Evolutionary conservation across 2,888 invertebrate genomes (phyloP), one percentile per base, ranked within the genome.

Genomic region (Eurytoma californica): DNA sequence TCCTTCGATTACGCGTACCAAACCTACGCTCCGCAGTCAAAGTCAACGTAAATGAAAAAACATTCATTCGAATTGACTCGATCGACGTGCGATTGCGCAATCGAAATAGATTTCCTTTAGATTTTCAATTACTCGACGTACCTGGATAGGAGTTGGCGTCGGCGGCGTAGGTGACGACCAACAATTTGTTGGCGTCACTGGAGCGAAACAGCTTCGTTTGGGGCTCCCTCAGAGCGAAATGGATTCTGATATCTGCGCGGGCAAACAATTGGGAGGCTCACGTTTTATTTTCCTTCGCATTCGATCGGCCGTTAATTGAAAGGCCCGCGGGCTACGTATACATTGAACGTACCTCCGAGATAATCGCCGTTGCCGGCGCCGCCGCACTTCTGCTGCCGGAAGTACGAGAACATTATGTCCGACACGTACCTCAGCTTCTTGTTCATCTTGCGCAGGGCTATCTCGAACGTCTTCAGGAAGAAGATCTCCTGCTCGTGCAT

Each of bases 141-240:
- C 88, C 88, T 0, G 95, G 95, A 77, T 94, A 91, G 0, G 95
- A 93, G 85, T 95, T 95, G 9, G 94, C 93, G 86, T 95, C 95
- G 94, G 94, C 94, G 0, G 95, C 93, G 85, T 95, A 95, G 0
- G 94, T 94, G 49, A 94, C 92, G 0, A 94, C 92, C 18, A 94
- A 89, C 9, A 92, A 85, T 86, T 91, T 91, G 78, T 86, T 87
- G 20, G 86, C 82, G 61, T 89, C 89, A 3, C 84, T 83, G 75
- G 86, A 80, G 67, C 88, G 83, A 63, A 85, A 81, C 28, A 90
- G 78, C 78, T 86, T 87, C 77, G 86, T 87, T 77, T 90, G 89
- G 0, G 90, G 90, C 81, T 90, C 87, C 72, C 89, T 84, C 72
- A 88, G 58, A 9, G 88, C 86, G 77, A 90, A 87, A 77, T 89